Base-by-base conservation (phyloP, 2,113 vertebrate species). In the Galemys pyrenaicus region DNA sequence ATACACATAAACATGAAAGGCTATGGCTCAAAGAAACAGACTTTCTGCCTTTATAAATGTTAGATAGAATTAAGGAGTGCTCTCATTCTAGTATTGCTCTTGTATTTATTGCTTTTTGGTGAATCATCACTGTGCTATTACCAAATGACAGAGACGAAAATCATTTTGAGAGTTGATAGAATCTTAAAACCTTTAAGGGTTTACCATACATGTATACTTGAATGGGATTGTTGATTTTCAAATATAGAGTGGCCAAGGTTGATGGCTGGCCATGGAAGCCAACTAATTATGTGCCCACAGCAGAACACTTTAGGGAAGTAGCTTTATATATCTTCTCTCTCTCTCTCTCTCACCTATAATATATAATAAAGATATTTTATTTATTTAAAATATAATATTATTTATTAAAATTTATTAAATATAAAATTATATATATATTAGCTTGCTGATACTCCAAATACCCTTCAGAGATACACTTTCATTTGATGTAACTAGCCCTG, bases 161-260 rank as follows among this genome's bases (percentile, higher is more conserved):
- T 89, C 19, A 70, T 89, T 89, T 65, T 73, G 46, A 87, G 77
- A 83, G 56, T 84, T 75, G 77, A 94, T 89, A 49, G 39, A 65
- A 41, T 89, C 82, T 94, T 30, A 83, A 95, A 89, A 58, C 49
- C 89, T 89, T 87, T 90, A 37, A 95, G 46, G 65, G n/a, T 39
- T 94, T 65, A 41, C 75, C 16, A 30, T 93, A 64, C 86, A 6
- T 95, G 20, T 90, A 67, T 16, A 80, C 37, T 90, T 90, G 77
- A 95, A 84, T 28, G 84, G 30, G 81, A 87, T 75, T 86, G 74
- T 82, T 92, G 39, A 93, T 84, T 96, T n/a, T 96, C 93, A 96
- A 62, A 58, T 85, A 41, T 67, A 94, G 60, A 95, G 64, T 95
- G 51, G 26, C 51, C 46, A 81, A 73, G 51, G 22, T 92, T 92